Base-by-base conservation (phyloP, 2,113 vertebrate species). In the Chauna torquata region DNA sequence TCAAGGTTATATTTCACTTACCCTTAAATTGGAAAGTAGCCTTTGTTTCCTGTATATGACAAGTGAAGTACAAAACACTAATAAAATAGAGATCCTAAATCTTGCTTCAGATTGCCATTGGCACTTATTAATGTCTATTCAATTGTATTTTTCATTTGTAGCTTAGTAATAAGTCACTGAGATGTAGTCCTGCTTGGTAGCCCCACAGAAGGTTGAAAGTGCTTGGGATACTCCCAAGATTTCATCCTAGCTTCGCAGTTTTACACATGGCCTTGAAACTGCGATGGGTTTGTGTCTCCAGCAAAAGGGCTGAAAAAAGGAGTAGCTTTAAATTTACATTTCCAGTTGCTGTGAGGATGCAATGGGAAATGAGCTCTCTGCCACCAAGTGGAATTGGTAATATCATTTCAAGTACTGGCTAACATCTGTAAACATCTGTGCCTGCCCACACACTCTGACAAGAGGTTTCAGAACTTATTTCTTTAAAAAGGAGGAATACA, bases 401-500 rank as follows among this genome's bases (percentile, higher is more conserved):
- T 42, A 32, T 3, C 64, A 84, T 66, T 85, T 45, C 61, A 70
- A 62, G 85, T 28, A 14, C 68, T 77, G 85, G 44, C 42, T 77
- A 57, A 74, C 83, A 87, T 86, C 54, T 79, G 40, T 81, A 80
- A 94, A 83, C 83, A 65, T n/a, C 77, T 77, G 52, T 40, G 36
- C 52, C 74, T 68, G 70, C 66, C 70, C 61, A 18, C 65, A 20
- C 15, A 30, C 71, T 74, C 75, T 27, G 50, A 70, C 8, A 27
- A 22, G 69, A 71, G 36, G 74, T 47, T 85, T 87, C 57, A 68
- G 50, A 88, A 55, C 20, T 0, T 24, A 17, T 36, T 84, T 92
- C 66, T 95, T 92, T 91, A 42, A 95, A 79, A 89, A 92, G 87
- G 77, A 95, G 91, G 79, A 96, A 91, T 88, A 91, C 59, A 65